Base-by-base conservation (phyloP, 1,140 invertebrate genomes). In the Ectropis grisescens region DNA sequence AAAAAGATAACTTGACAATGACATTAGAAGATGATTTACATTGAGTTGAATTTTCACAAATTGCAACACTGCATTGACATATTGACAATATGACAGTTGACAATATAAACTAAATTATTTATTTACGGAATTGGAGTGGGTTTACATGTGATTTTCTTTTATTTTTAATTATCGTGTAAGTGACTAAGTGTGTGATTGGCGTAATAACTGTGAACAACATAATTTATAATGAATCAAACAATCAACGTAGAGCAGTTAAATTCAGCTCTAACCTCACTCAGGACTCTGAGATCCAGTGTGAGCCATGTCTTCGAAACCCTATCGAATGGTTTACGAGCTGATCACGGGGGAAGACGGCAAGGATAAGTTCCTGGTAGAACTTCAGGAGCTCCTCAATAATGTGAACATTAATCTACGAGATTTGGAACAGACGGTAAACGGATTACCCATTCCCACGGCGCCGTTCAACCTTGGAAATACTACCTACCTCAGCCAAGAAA, bases 401-500 rank as follows among this genome's bases (percentile, higher is more conserved):
- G 91, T 93, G 1, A 92, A 90, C 48, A 84, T 87, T 12, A 91
- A 93, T 61, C 75, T 94, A 34, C 86, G 91, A 49, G 92, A 94
- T 58, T 88, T 94, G 2, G 92, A 95, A 67, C 88, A 89, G 67
- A 84, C 90, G 4, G 88, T 92, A 2, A 87, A 85, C 35, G 86
- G 84, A 19, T 67, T 96, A 11, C 89, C 87, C 29, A 85, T 90
- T 39, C 89, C 92, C 1, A 86, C 87, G 10, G 89, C 89, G 1
- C 88, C 91, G 1, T 92, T 94, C 56, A 91, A 86, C 51, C 82
- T 96, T 19, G 93, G 91, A 1, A 96, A 94, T 53, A 92, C 93
- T 7, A 88, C 89, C 9, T 90, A 87, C 60, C 79, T 96, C 8
- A 92, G 88, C 43, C 93, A 96, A 81, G 94, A 97, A 76, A 93